phyloP scores from a whole-genome alignment of 2,113 vertebrate species.

The Leiothrix lutea region DNA sequence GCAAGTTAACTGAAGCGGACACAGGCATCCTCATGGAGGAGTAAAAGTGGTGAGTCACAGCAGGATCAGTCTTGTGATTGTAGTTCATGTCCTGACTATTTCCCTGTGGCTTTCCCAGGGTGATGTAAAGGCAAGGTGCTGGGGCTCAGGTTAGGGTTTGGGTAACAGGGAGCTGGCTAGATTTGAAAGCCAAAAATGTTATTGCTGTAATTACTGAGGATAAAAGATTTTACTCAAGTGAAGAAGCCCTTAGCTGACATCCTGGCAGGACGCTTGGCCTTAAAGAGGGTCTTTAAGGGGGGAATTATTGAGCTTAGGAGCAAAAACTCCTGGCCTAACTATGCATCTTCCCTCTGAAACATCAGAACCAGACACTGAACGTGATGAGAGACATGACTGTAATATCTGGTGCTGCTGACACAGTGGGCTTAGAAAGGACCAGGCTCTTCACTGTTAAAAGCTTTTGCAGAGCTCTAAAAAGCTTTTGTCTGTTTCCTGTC shows the following conservation, averaged over 20 bases:
- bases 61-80: slow-evolving; percentile 19
- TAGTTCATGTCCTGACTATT: background rate
- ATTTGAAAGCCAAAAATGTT: background rate
- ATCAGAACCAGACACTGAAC: background rate
- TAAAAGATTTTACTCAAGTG: background rate
- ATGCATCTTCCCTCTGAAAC: background rate
- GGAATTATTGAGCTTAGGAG: background rate
- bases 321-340: background rate
- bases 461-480: background rate
- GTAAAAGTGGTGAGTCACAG: slow-evolving; percentile 40
- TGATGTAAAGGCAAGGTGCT: background rate
- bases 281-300: background rate
- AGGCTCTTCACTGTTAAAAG: background rate
- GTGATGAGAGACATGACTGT: background rate
- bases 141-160: background rate
- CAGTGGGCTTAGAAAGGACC: background rate
- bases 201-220: background rate
- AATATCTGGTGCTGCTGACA: background rate
- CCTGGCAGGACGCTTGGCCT: background rate
- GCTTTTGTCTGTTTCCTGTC: background rate
- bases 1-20: background rate
- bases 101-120: background rate
- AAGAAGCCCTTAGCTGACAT: background rate
- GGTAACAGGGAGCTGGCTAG: background rate
- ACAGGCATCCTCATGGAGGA: background rate